These are phyloP conservation scores for Paracanthobrama guichenoti DNA, from an alignment of 2,113 vertebrate species.

Conservation along the genomic window DNA sequence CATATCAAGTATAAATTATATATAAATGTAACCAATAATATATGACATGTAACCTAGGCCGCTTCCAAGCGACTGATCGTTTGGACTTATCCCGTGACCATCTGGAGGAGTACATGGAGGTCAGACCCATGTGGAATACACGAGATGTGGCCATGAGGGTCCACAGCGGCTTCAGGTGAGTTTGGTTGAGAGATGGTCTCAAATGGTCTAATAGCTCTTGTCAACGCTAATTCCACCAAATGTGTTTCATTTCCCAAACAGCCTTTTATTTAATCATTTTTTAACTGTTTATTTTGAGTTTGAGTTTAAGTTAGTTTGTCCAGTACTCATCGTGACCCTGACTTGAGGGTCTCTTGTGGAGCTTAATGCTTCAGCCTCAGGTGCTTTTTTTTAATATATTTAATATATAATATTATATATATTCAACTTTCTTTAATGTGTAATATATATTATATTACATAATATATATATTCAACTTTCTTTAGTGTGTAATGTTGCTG, in stretches of 20 bases:
- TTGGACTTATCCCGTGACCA: conserved; percentile 81
- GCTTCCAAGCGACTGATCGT: conserved; percentile 83
- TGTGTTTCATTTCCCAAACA: too few relatives aligned
- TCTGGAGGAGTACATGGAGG: conserved; percentile 81
- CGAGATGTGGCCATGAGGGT: conserved; percentile 87
- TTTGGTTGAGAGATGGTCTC: not conserved
- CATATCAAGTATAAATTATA: not conserved
- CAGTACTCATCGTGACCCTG: not conserved
- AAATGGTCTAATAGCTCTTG: not conserved
- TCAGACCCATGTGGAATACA: conserved; percentile 84
- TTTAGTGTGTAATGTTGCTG: too few relatives aligned
- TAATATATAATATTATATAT: too few relatives aligned
- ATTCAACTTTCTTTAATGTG: too few relatives aligned
- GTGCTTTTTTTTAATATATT: too few relatives aligned
- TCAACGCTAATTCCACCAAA: not conserved
- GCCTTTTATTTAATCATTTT: too few relatives aligned
- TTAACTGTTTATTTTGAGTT: too few relatives aligned
- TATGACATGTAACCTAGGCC: conserved; percentile 66
- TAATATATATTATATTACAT: too few relatives aligned
- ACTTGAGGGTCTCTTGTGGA: not conserved
- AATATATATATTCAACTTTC: too few relatives aligned
- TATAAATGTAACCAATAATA: not conserved
- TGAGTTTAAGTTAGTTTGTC: not conserved
- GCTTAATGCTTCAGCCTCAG: too few relatives aligned
- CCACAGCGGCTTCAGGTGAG: conserved; percentile 86